These are phyloP conservation scores for Platypus cylindrus DNA, from an alignment of 2,888 invertebrate genomes.

Conservation along the genomic window DNA sequence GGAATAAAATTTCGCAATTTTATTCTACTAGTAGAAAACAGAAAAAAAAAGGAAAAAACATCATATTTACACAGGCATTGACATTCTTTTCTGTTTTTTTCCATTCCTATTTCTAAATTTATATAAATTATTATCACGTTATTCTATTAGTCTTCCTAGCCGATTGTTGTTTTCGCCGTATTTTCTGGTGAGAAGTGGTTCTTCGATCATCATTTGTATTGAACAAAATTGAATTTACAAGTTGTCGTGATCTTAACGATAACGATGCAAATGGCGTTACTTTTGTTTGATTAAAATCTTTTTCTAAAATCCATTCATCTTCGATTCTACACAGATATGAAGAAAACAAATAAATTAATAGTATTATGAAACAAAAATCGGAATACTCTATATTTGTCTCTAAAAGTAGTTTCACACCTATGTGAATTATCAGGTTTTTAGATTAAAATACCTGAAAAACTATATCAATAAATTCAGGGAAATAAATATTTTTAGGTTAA, in stretches of 20 bases:
- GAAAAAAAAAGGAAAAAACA: not conserved
- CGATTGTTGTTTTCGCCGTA: constrained; percentile 32
- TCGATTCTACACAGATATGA: constrained; percentile 48
- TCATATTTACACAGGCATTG: constrained; percentile 2
- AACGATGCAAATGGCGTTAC: constrained; percentile 44
- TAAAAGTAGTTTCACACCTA: not conserved
- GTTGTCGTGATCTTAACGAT: constrained; percentile 39
- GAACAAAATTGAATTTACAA: constrained; percentile 41
- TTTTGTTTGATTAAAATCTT: constrained; percentile 51
- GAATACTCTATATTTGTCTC: not conserved
- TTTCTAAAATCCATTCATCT: constrained; percentile 76
- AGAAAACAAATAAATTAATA: not conserved
- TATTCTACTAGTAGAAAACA: not conserved
- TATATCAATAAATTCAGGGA: no score
- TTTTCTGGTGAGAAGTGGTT: constrained; percentile 21
- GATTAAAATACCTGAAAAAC: no score
- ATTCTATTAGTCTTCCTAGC: constrained; percentile 26
- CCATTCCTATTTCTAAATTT: constrained; percentile 12
- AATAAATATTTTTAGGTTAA: no score
- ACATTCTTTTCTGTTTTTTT: no score
- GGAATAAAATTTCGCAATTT: no score
- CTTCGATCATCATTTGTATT: no score
- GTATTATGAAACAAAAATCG: not conserved
- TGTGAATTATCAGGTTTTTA: no score
- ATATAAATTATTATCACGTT: constrained; percentile 24